Evolutionary conservation across 2,797 vertebrate species (phyloP).

Genomic region (Crenuchus spilurus): DNA sequence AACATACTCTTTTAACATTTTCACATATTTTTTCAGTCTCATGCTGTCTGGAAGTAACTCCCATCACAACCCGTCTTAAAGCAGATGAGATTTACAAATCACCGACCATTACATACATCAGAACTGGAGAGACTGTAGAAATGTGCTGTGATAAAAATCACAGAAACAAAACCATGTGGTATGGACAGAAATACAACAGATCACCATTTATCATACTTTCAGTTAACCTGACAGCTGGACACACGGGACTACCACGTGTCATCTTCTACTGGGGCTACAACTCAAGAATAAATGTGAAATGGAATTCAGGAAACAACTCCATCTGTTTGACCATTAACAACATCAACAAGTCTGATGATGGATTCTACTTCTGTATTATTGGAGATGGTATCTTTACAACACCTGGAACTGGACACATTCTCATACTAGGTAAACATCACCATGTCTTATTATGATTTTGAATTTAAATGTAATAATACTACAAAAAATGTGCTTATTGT

Average conservation of each 20-base stretch:
- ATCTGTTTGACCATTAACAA: neutral
- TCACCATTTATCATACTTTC: conserved; percentile 1
- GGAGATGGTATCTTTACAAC: neutral
- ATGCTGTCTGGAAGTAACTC: neutral
- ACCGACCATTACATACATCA: neutral
- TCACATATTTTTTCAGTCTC: conserved; percentile 1
- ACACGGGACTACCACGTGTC: neutral
- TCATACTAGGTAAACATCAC: neutral
- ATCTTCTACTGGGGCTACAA: conserved; percentile 4
- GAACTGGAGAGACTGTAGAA: neutral
- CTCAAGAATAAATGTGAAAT: neutral
- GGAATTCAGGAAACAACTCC: neutral
- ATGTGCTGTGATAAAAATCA: conserved; percentile 10
- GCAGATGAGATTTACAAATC: neutral
- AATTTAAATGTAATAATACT: neutral
- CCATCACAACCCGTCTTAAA: neutral
- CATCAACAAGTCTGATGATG: conserved; percentile 3
- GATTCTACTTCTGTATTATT: conserved; percentile 12
- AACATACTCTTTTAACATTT: neutral
- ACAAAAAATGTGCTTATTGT: neutral
- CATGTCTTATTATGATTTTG: neutral
- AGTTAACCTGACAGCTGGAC: neutral
- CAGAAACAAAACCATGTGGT: conserved; percentile 1
- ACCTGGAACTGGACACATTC: conserved; percentile 9
- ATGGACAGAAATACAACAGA: neutral